phyloP scores from a whole-genome alignment of 2,113 vertebrate species.

The Antechinus flavipes region DNA sequence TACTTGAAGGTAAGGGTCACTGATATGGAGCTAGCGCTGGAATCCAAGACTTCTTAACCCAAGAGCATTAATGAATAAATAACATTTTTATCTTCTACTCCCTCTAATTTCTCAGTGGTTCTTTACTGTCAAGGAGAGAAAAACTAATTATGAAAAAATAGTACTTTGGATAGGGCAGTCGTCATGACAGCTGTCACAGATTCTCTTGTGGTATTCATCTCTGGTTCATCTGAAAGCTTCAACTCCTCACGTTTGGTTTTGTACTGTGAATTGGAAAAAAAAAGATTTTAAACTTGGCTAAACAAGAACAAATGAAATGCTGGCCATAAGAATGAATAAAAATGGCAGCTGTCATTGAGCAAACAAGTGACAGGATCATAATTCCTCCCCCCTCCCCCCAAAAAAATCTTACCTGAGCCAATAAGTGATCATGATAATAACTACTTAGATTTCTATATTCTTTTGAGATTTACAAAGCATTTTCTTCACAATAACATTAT shows the following conservation, averaged over 20 bases:
- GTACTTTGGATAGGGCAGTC: slow-evolving; percentile 83
- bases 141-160: slow-evolving; percentile 17
- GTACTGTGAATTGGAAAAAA: slow-evolving; percentile 86
- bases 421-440: background rate
- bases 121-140: background rate
- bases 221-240: slow-evolving; percentile 55
- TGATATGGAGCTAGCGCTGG: background rate
- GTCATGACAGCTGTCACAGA: slow-evolving; percentile 81
- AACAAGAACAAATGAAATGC: background rate
- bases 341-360: background rate
- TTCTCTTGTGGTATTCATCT: slow-evolving; percentile 72
- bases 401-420: background rate
- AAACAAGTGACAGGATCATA: background rate
- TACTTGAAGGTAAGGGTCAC: background rate
- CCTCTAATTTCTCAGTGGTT: background rate
- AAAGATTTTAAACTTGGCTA: slow-evolving; percentile 13
- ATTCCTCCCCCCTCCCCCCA: background rate
- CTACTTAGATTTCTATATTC: background rate
- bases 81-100: background rate
- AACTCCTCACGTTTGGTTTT: slow-evolving; percentile 95
- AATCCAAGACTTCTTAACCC: background rate
- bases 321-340: background rate
- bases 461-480: background rate
- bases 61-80: background rate
- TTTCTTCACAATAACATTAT: background rate